Evolutionary conservation across 2,797 vertebrate species (phyloP), one percentile per base, ranked within the genome.

Genomic region (Bradypus variegatus): DNA sequence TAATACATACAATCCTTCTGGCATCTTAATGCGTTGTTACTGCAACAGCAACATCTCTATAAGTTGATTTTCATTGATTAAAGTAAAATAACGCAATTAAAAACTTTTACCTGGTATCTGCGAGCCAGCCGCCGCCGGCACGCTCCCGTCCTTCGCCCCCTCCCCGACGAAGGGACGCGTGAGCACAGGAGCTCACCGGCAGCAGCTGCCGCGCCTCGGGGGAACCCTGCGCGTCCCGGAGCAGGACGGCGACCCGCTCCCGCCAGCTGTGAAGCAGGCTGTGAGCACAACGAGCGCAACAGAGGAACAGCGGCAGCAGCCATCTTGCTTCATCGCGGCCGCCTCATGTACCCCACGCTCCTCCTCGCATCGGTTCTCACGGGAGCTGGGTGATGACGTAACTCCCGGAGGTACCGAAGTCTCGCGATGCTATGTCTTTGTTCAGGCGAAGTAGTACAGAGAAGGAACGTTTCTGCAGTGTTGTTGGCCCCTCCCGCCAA

Each of bases 221-320:
- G 16, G 31, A 19, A 3, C n/a, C 75, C 65, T 55, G 29, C 18
- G 65, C 64, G 18, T 72, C 58, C 90, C 0, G 31, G 29, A 67
- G 25, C 29, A 8, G 38, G 33, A 50, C 19, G 31, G 3, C 45
- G 16, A 27, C 65, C 9, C 11, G 13, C 55, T 29, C 72, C 8
- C 19, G 33, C n/a, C 50, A 45, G 33, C 53, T 2, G 53, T 38
- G 62, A 38, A 19, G 67, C 86, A 31, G 31, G 45, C 82, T 14
- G 58, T n/a, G 50, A 41, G 15, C 45, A 18, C 58, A 10, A 53
- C 73, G 65, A 53, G 23, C 77, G 77, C 50, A 95, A 96, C 97
- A 97, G 94, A 67, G 97, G 94, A 83, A 97, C 86, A 65, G 96
- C 94, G 29, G 96, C 96, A 50, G 97, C 96, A 23, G 97, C 97